These are phyloP conservation scores for Serripes groenlandicus DNA, from an alignment of 2,888 invertebrate species.

Conservation along the genomic window DNA sequence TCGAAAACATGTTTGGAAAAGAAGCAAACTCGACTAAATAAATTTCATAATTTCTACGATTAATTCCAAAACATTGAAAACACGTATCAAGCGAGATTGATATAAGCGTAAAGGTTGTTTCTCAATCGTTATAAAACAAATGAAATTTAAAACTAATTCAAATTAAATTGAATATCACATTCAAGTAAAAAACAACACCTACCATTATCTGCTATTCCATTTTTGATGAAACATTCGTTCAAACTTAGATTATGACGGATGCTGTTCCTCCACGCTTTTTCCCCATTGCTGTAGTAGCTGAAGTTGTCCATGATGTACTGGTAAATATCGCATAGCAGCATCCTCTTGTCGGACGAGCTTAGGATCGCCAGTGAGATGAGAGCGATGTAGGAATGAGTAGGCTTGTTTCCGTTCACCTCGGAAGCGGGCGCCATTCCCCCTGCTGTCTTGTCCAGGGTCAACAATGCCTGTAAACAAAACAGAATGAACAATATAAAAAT, in stretches of 20 bases:
- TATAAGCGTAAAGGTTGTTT: no score
- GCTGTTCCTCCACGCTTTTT: conserved; percentile 85
- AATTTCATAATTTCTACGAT: no score
- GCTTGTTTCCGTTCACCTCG: conserved; percentile 69
- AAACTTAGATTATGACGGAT: conserved; percentile 84
- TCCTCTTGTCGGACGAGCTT: conserved; percentile 78
- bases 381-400: conserved; percentile 84
- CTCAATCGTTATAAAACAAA: no score
- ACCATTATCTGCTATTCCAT: conserved; percentile 89
- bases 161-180: no score
- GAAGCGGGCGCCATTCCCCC: background rate
- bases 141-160: no score
- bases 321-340: conserved; percentile 85
- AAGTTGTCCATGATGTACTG: conserved; percentile 83
- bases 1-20: no score
- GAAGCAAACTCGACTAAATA: no score
- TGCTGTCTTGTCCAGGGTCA: conserved; percentile 58
- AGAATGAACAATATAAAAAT: no score
- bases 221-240: conserved; percentile 85
- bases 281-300: conserved; percentile 82
- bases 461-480: conserved; percentile 46
- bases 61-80: no score
- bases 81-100: no score
- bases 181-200: conserved; percentile 17
- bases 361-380: conserved; percentile 85